phyloP scores from a whole-genome alignment of 2,888 invertebrate species.

The Hesperia comma region DNA sequence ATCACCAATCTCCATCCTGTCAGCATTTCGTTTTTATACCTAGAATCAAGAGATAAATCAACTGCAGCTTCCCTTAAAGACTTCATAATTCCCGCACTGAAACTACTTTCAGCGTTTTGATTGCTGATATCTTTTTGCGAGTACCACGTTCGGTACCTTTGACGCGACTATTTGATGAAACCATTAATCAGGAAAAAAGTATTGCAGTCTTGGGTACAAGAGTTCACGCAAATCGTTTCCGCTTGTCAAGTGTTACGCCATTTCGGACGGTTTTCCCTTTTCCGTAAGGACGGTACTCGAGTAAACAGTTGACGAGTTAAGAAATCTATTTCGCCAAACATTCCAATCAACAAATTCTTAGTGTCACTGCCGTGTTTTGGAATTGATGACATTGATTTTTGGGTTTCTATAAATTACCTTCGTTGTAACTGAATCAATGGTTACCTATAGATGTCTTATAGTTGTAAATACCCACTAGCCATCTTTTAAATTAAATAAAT shows the following conservation, averaged over 20 bases:
- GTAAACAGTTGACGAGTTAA: conserved; percentile 21
- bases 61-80: conserved; percentile 26
- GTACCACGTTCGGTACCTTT: conserved; percentile 33
- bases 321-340: conserved; percentile 32
- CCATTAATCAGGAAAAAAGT: conserved; percentile 61
- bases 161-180: conserved; percentile 57
- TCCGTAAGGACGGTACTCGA: conserved; percentile 9
- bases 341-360: conserved; percentile 12
- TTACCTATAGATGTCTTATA: background rate
- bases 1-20: conserved; percentile 73
- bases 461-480: too few species aligned
- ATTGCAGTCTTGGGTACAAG: conserved; percentile 29
- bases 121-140: conserved; percentile 31
- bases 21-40: conserved; percentile 65
- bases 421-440: background rate
- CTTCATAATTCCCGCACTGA: conserved; percentile 23
- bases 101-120: conserved; percentile 37
- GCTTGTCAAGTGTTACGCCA: conserved; percentile 30
- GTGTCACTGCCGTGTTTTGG: conserved; percentile 12
- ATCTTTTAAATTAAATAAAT: too few species aligned
- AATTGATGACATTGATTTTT: conserved; percentile 20
- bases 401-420: background rate
- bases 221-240: conserved; percentile 33
- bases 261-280: conserved; percentile 22
- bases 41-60: conserved; percentile 53